Percentiles rank a stretch among this genome's conserved stretches.
phyloP scores from a whole-genome alignment of 2,797 vertebrate species.

The Semaprochilodus insignis region DNA sequence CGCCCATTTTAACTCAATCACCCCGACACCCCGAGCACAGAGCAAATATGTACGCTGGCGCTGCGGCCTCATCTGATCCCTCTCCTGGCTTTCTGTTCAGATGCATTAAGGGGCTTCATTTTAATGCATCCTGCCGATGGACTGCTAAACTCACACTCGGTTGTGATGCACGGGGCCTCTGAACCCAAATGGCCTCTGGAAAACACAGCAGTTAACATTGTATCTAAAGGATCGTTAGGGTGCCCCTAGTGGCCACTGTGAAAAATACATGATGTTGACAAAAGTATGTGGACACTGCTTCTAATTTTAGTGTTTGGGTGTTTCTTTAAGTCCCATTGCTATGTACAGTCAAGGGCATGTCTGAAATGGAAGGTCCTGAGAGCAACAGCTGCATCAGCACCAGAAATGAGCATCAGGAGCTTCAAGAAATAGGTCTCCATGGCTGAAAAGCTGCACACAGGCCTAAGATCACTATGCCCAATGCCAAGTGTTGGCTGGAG shows the following conservation, averaged over 20 bases:
- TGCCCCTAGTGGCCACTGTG: not conserved
- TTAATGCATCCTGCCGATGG: slow-evolving; percentile 37
- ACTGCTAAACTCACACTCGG: slow-evolving; percentile 22
- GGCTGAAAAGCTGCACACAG: no score
- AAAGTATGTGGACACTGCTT: no score
- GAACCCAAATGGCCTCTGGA: slow-evolving; percentile 1
- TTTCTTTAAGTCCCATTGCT: no score
- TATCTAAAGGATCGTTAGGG: not conserved
- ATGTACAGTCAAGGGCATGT: no score
- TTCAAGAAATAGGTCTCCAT: no score
- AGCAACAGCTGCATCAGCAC: no score
- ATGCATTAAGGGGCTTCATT: slow-evolving; percentile 47
- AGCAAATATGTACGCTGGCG: slow-evolving; percentile 53
- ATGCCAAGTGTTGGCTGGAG: no score
- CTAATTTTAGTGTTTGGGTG: no score
- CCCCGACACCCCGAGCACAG: slow-evolving; percentile 35
- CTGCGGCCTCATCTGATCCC: slow-evolving; percentile 49
- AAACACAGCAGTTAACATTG: not conserved
- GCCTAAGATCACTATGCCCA: no score
- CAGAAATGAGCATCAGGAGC: no score
- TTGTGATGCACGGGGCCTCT: slow-evolving; percentile 2
- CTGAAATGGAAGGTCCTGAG: no score
- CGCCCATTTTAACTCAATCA: slow-evolving; percentile 61
- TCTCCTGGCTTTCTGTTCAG: slow-evolving; percentile 46
- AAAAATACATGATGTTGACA: no score